Conservation (phyloP, 2,113 vertebrate genomes). For the Scolopax mira region DNA sequence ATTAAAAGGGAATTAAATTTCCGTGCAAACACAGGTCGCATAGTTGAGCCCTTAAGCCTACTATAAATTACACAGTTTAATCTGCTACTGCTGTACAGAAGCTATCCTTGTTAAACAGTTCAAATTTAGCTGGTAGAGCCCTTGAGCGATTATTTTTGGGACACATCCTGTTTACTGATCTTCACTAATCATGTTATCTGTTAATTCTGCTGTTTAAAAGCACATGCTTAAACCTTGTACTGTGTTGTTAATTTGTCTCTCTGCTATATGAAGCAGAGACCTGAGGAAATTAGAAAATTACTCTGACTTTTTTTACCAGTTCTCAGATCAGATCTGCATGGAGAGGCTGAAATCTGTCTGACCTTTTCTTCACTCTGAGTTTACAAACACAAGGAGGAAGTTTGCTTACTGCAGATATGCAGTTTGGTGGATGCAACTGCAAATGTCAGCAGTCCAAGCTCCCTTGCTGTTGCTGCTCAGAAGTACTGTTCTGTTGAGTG, state of each 20-base stretch:
- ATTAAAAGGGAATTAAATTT: conserved; percentile 43
- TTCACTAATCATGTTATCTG: not conserved
- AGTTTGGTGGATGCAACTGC: not conserved
- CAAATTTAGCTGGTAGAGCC: conserved; percentile 35
- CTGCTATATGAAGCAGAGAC: not conserved
- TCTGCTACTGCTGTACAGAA: not conserved
- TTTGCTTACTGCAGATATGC: conserved; percentile 16
- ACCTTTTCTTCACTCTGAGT: not conserved
- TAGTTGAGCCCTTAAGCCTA: not conserved
- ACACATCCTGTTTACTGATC: conserved; percentile 9
- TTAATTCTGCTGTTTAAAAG: not conserved
- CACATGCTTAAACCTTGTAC: not conserved
- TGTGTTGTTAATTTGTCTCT: not conserved
- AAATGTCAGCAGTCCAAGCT: not conserved
- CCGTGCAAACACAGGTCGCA: not conserved
- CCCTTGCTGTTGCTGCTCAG: not conserved
- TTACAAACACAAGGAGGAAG: conserved; percentile 37
- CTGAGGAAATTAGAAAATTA: not conserved
- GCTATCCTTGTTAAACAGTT: conserved; percentile 5
- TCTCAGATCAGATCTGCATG: not conserved
- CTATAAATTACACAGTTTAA: not conserved
- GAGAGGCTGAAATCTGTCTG: conserved; percentile 12
- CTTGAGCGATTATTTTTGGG: conserved; percentile 28
- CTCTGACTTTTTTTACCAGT: not conserved
- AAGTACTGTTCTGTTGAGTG: not conserved